Base-by-base conservation (phyloP, 1,140 invertebrate genomes). In the Caenorhabditis remanei region DNA sequence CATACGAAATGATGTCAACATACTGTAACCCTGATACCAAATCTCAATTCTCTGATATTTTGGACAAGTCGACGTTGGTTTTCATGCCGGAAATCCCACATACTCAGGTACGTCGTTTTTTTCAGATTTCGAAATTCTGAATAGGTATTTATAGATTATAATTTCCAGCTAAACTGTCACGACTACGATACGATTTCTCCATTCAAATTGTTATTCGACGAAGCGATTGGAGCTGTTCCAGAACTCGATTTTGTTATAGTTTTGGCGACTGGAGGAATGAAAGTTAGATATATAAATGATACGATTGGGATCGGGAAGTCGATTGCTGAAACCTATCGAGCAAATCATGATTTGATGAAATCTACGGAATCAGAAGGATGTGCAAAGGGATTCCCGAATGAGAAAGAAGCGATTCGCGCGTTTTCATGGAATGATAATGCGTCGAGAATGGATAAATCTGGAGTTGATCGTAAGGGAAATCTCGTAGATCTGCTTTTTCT, bases 41-140 rank as follows among this genome's bases (percentile, higher is more conserved):
- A 40, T 61, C 56, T 14, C 87, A 89, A 21, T 58, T 92, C 21
- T n/a, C 53, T 0, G 75, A 84, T 1, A 87, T 92, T 85, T 82
- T 92, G 58, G 56, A 75, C 4, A 14, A 83, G 41, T 92, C 91
- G 4, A 92, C 90, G 0, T 48, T 92, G 16, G 55, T 93, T n/a
- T 65, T 92, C 16, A 46, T 92, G 71, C 91, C 91, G n/a, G 87
- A 92, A 65, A 92, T 92, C 48, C 92, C 92, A 40, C 89, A 90
- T 83, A 89, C 88, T 48, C 88, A 89, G 82, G 86, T 88, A 48
- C 67, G n/a, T n/a, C n/a, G n/a, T n/a, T n/a, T 32, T 32, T 32
- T 32, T 32, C 2, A 32, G 32, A 32, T 32, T 32, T 32, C 32
- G 2, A 32, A 32, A 32, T 32, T 32, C 0, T 32, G 32, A 32